phyloP scores from a whole-genome alignment of 2,888 invertebrate genomes.

The Tetropium fuscum region DNA sequence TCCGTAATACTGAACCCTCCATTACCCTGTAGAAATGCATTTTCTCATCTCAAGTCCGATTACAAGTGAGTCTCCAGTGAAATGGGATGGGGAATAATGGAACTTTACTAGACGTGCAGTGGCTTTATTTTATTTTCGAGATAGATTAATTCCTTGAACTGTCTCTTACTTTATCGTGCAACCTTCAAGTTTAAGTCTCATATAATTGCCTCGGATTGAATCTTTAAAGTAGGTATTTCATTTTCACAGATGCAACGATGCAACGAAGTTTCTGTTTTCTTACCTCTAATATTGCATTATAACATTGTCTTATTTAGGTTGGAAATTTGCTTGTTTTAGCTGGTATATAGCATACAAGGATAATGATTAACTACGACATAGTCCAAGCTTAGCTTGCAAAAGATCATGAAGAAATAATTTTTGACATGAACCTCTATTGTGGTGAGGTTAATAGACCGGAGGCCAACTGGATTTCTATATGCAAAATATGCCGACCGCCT shows the following conservation, averaged over 20 bases:
- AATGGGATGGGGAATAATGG: constrained; percentile 54
- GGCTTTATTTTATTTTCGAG: constrained; percentile 48
- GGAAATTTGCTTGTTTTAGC: too few relatives aligned
- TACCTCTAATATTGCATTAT: too few relatives aligned
- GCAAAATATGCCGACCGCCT: too few relatives aligned
- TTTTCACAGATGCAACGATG: background rate
- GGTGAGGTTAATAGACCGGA: too few relatives aligned
- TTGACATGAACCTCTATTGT: too few relatives aligned
- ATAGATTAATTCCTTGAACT: constrained; percentile 51
- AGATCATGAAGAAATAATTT: too few relatives aligned
- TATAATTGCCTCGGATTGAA: constrained; percentile 23
- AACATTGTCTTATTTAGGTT: too few relatives aligned
- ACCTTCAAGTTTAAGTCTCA: constrained; percentile 39
- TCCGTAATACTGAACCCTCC: constrained; percentile 40
- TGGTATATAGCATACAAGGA: too few relatives aligned
- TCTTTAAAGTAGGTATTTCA: constrained; percentile 13
- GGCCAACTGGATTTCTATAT: too few relatives aligned
- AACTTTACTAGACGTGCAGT: constrained; percentile 43
- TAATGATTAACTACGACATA: too few relatives aligned
- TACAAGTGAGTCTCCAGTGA: constrained; percentile 49
- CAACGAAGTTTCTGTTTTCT: too few relatives aligned
- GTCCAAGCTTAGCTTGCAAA: too few relatives aligned
- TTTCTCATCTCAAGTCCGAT: constrained; percentile 46
- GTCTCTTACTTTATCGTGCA: constrained; percentile 44
- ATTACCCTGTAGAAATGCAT: constrained; percentile 46